Base-by-base conservation (phyloP, 1,140 invertebrate species). In the Lepidurus apus region DNA sequence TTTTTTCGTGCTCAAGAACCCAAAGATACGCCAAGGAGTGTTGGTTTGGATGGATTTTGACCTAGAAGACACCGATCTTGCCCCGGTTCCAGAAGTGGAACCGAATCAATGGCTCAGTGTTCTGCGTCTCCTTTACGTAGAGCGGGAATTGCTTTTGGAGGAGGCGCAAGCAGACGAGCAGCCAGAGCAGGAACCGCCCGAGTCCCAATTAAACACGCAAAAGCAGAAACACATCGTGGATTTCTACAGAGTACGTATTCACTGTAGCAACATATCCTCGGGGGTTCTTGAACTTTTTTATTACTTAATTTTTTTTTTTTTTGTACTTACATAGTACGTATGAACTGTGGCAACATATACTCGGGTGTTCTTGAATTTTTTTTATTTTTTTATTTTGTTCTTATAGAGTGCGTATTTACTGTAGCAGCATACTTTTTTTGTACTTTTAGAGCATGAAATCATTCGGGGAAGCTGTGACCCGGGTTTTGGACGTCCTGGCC, bases 401-500 rank as follows among this genome's bases (percentile, higher is more conserved):
- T 26, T 26, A 26, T 26, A 26, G 1, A 26, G 26, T 26, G 2
- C 26, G 26, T 26, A 26, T 26, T 26, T 2, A 26, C 26, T 1
- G 26, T 26, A 2, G 26, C 26, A 26, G 2, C 26, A 26, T 26
- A 26, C 17, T 47, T 11, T 47, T 47, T 11, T 11, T 75, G 0
- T 87, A 44, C 80, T 86, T 90, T 0, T 85, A 93, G 87, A 91
- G 89, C 81, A 88, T 86, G 77, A 83, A 87, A 42, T 86, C 88
- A 47, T 95, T 95, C 84, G 88, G 91, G 1, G 85, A 86, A 65
- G 87, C 91, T 80, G 85, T 94, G 7, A 89, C 92, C 74, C 86
- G 88, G 76, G 89, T 91, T 0, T 87, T 95, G 74, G 92, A 92
- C 1, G 82, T 91, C 7, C 88, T 93, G 13, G 90, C 91, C 81